Conservation (phyloP, 2,113 vertebrate genomes). For the Argyrosomus japonicus region DNA sequence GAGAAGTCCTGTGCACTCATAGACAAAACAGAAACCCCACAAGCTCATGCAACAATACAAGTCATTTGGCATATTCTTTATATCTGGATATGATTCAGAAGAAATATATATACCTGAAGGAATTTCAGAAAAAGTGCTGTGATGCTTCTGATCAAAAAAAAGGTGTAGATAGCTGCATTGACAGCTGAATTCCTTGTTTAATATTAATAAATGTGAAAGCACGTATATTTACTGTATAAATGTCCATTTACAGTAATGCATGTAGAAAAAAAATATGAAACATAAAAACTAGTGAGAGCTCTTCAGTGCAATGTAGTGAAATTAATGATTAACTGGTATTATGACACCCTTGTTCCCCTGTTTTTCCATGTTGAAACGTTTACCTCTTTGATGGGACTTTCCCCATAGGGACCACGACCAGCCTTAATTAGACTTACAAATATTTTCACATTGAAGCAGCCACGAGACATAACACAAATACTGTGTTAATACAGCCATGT, state of each 20-base stretch:
- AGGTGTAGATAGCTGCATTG: background rate
- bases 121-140: background rate
- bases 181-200: background rate
- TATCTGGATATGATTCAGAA: no score
- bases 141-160: background rate
- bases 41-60: no score
- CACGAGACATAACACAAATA: background rate
- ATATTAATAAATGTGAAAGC: background rate
- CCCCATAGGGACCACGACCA: constrained; percentile 5
- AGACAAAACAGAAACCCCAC: no score
- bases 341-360: background rate
- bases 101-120: background rate
- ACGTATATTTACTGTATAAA: background rate
- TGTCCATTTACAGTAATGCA: background rate
- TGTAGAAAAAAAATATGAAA: background rate
- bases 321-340: constrained; percentile 29
- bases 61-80: background rate
- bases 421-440: background rate
- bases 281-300: background rate
- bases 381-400: constrained; percentile 10
- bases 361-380: constrained; percentile 14
- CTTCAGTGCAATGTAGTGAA: background rate
- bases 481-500: background rate
- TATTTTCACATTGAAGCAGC: constrained; percentile 22
- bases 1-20: background rate